phyloP scores from a whole-genome alignment of 2,113 vertebrate genomes.

The Sander lucioperca region DNA sequence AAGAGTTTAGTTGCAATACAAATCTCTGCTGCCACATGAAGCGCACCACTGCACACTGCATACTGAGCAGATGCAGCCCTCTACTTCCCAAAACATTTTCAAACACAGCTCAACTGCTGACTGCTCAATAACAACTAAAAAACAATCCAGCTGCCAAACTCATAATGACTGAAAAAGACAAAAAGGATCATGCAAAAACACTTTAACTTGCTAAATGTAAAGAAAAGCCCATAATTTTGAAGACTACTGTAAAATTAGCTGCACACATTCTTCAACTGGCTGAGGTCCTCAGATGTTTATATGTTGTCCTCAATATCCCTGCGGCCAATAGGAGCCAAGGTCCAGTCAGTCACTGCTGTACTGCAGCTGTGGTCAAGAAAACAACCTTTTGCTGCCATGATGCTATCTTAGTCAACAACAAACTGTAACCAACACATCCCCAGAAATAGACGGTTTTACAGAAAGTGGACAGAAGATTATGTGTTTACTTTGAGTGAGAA shows the following conservation, averaged over 20 bases:
- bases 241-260: background rate
- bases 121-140: slow-evolving; percentile 23
- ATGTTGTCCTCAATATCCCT: slow-evolving; percentile 10
- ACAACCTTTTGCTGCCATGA: slow-evolving; percentile 22
- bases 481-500: background rate
- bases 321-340: background rate
- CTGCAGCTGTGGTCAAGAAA: slow-evolving; percentile 39
- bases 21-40: slow-evolving; percentile 56
- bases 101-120: slow-evolving; percentile 39
- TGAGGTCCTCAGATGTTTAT: background rate
- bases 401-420: background rate
- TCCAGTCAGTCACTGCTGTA: slow-evolving; percentile 3
- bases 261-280: background rate
- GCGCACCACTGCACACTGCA: slow-evolving; percentile 60
- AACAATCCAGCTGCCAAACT: slow-evolving; percentile 28
- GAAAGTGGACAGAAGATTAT: background rate
- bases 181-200: background rate
- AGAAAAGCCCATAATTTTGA: background rate
- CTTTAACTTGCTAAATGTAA: background rate
- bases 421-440: background rate
- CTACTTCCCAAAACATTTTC: slow-evolving; percentile 25
- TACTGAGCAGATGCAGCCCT: slow-evolving; percentile 56
- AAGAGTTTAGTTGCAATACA: slow-evolving; percentile 35
- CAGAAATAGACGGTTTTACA: background rate
- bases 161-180: slow-evolving; percentile 8